Percentiles rank a stretch among this genome's conserved stretches.
These are phyloP conservation scores for Agriotes lineatus DNA, from an alignment of 2,888 invertebrate genomes.

Conservation along the genomic window DNA sequence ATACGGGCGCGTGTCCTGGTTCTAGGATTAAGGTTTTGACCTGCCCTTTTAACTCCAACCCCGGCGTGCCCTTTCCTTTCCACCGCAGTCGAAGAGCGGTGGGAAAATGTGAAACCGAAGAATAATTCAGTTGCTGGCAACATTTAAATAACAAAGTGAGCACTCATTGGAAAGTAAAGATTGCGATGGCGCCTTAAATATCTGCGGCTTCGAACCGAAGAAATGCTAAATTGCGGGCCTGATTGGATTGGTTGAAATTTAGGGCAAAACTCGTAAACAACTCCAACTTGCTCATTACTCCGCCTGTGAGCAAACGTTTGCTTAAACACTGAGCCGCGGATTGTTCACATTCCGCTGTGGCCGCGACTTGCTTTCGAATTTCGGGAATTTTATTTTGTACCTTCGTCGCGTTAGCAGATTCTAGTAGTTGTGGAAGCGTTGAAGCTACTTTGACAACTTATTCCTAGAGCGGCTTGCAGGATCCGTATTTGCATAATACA, in stretches of 20 bases:
- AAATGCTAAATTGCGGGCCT: conserved; percentile 25
- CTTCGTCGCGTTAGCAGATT: too few species aligned
- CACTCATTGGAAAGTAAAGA: conserved; percentile 34
- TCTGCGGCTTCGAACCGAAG: conserved; percentile 20
- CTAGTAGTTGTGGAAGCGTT: too few species aligned
- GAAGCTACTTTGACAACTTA: conserved; percentile 28
- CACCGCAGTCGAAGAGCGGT: conserved; percentile 16
- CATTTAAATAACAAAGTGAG: conserved; percentile 40
- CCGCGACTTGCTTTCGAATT: too few species aligned
- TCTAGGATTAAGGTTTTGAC: conserved; percentile 33
- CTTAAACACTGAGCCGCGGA: too few species aligned
- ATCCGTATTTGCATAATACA: conserved; percentile 37
- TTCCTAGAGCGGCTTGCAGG: conserved; percentile 16
- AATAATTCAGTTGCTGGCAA: conserved; percentile 38
- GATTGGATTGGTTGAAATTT: conserved; percentile 27
- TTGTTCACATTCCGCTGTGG: too few species aligned
- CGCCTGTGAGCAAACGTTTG: too few species aligned
- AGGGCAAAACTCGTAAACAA: conserved; percentile 27
- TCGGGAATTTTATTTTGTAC: too few species aligned
- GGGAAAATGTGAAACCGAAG: conserved; percentile 33
- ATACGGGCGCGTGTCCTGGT: conserved; percentile 13
- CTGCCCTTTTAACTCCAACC: conserved; percentile 32
- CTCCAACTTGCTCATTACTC: not conserved
- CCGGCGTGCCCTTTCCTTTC: conserved; percentile 33
- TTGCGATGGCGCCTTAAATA: conserved; percentile 31